phyloP scores from a whole-genome alignment of 2,888 invertebrate species.

The Cheilosia variabilis region DNA sequence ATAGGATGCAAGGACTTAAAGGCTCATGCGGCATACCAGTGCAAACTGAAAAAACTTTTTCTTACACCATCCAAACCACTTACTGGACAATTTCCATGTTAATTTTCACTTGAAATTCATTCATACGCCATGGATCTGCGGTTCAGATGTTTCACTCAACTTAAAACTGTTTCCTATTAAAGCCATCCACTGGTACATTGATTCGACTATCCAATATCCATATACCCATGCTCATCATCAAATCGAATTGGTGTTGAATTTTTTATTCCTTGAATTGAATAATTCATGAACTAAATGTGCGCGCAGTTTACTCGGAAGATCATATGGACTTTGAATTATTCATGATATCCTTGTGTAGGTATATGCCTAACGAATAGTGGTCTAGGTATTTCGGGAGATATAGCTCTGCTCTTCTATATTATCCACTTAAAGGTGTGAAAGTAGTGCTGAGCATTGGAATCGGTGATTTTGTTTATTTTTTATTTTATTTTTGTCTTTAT shows the following conservation, averaged over 20 bases:
- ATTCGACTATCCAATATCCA: conserved; percentile 4
- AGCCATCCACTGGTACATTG: conserved; percentile 16
- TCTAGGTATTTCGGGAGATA: background rate
- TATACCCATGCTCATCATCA: conserved; percentile 12
- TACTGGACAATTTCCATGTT: background rate
- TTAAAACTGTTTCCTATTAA: conserved; percentile 25
- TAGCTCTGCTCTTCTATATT: conserved; percentile 11
- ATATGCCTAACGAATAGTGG: conserved; percentile 7
- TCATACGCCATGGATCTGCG: conserved; percentile 10
- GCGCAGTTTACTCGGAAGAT: conserved; percentile 35
- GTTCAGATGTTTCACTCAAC: background rate
- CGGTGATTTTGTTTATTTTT: background rate
- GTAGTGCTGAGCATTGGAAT: conserved; percentile 29
- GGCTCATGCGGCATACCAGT: background rate
- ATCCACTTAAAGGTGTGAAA: conserved; percentile 42
- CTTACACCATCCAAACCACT: conserved; percentile 1
- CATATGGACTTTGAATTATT: conserved; percentile 49
- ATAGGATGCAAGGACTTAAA: no score
- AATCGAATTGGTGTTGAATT: conserved; percentile 46
- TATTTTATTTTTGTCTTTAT: no score
- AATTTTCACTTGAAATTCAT: conserved; percentile 32
- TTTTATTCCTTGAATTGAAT: conserved; percentile 36
- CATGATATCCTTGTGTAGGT: conserved; percentile 26
- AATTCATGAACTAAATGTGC: conserved; percentile 43
- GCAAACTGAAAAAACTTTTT: background rate